A percentile compares a stretch with the other conserved stretches of the same genome.
phyloP scores from a whole-genome alignment of 23 tunicate species.

The Ciona savignyi region DNA sequence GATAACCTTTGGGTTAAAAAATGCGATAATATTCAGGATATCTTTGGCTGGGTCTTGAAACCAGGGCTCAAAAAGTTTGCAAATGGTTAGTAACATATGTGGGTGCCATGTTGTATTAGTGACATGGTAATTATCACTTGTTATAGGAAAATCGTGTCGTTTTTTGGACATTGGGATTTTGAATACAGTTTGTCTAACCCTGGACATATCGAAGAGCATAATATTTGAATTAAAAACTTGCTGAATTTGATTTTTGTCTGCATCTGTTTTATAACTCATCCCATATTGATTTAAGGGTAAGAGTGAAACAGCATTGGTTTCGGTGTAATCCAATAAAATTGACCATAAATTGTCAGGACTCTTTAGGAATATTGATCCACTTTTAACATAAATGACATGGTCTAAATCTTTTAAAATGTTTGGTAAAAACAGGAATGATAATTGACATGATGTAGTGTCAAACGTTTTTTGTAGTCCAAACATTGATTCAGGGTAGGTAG shows the following conservation, averaged over 20 bases:
- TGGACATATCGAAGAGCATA: not conserved
- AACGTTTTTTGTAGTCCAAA: not conserved
- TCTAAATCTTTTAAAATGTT: not conserved
- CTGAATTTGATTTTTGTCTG: not conserved
- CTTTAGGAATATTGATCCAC: not conserved
- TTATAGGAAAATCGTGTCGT: not conserved
- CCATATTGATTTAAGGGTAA: not conserved
- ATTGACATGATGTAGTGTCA: not conserved
- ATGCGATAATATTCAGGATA: not conserved
- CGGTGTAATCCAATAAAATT: not conserved
- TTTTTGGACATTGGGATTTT: not conserved
- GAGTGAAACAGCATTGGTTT: not conserved
- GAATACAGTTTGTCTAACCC: not conserved
- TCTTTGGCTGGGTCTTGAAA: not conserved
- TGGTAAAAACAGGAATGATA: not conserved
- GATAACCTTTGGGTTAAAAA: not conserved
- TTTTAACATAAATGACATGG: not conserved
- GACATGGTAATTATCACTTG: not conserved
- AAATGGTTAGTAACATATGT: not conserved
- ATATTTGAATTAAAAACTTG: not conserved
- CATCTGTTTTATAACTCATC: not conserved
- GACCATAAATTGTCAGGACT: not conserved
- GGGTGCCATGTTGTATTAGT: not conserved
- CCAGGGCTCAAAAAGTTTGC: not conserved
- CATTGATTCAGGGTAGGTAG: not conserved